Percentiles rank a stretch among this genome's conserved stretches.
These are phyloP conservation scores for Lamellibrachia luymesi DNA, from an alignment of 1,140 invertebrate species.

Conservation along the genomic window DNA sequence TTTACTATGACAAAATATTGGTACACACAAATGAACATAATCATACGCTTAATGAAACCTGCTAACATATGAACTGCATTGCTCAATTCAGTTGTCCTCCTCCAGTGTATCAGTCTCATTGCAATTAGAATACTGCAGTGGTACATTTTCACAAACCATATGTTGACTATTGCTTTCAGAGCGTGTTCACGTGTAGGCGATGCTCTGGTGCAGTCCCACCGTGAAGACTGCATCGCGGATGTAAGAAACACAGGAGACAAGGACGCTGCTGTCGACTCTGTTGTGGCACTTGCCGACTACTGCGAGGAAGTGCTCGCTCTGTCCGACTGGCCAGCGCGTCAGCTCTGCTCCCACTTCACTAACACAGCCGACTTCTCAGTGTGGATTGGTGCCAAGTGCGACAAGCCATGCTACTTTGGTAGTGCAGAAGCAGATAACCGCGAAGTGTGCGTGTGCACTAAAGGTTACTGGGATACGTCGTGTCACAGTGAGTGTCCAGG, in stretches of 20 bases:
- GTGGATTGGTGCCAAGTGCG: constrained; percentile 32
- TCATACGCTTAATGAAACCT: not conserved
- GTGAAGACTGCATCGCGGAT: constrained; percentile 25
- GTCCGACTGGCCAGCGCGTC: constrained; percentile 30
- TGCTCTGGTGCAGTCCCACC: constrained; percentile 18
- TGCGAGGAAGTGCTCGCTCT: constrained; percentile 30
- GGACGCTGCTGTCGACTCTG: constrained; percentile 23
- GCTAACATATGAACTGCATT: not conserved
- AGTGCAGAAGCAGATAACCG: constrained; percentile 21
- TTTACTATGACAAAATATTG: not conserved
- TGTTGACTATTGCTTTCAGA: not conserved
- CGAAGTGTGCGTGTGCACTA: constrained; percentile 29
- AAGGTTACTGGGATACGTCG: constrained; percentile 36
- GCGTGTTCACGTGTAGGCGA: not conserved
- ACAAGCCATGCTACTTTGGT: constrained; percentile 34
- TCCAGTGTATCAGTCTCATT: not conserved
- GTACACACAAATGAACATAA: not conserved
- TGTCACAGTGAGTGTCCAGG: constrained; percentile 37
- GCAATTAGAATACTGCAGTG: not conserved
- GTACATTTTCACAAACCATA: not conserved
- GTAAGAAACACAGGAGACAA: constrained; percentile 9
- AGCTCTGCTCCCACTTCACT: constrained; percentile 31
- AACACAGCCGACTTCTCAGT: constrained; percentile 23
- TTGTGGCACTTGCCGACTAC: constrained; percentile 33
- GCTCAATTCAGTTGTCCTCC: not conserved